Evolutionary conservation across 1,140 invertebrate genomes (phyloP), one percentile per base, ranked within the genome.

Genomic region (Harlomillsia oculata): DNA sequence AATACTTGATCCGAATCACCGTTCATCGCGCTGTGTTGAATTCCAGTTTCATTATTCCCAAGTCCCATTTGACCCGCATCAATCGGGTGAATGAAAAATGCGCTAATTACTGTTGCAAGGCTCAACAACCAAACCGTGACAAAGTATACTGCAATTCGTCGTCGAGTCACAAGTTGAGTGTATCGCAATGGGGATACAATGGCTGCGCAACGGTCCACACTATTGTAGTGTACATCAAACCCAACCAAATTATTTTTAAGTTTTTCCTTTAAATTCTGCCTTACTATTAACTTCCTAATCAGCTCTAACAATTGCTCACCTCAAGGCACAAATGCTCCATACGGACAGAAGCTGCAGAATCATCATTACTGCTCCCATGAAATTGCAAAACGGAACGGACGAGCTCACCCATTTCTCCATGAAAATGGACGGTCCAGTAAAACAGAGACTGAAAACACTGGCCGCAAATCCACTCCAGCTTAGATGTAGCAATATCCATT

Each of bases 311-410:
- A n/a, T n/a, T 32, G 5, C 34, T 53, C 55, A 65, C 64, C 64
- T 65, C 25, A 65, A 53, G 23, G 64, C 64, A 51, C 57, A 60
- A 14, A 65, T 56, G 32, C 57, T 63, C 64, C 64, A 65, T 8
- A 62, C 60, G 13, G 58, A 56, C 1, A 59, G 40, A 16, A 65
- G 48, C 30, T 62, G 60, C 14, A 60, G 41, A 0, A 43, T 44
- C 1, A 65, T 41, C 4, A 62, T 34, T 11, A 50, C 20, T 16
- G 60, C 53, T 36, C 64, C 64, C 20, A 60, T 21, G 16, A 62
- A 20, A 40, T 56, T 50, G 37, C 64, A 65, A 34, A 60, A 44
- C 21, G 46, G 48, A 43, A 29, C 43, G 9, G 39, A 46, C 9
- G 59, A 48, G 14, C 37, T 32, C 13, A 51, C 16, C 52, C 56